These are phyloP conservation scores for Tympanuchus pallidicinctus DNA, from an alignment of 2,113 vertebrate genomes.

Conservation along the genomic window DNA sequence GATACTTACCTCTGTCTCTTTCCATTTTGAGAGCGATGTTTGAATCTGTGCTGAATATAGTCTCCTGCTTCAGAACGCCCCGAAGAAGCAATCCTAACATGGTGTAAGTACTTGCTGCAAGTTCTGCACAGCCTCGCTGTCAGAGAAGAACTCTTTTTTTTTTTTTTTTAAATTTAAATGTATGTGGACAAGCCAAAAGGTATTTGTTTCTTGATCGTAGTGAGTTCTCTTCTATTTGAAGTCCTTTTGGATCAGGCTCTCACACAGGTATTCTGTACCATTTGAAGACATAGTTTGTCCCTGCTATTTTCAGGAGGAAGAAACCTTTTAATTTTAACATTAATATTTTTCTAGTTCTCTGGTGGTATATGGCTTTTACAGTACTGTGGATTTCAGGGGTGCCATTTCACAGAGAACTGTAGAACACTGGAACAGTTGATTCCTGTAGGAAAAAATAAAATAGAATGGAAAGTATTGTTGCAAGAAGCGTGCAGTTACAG, in stretches of 20 bases:
- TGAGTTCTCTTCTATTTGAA: background rate
- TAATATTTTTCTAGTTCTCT: background rate
- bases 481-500: background rate
- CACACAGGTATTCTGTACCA: background rate
- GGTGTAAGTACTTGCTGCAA: background rate
- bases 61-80: background rate
- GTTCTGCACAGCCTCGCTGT: background rate
- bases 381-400: background rate
- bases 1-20: background rate
- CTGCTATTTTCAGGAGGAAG: slow-evolving; percentile 3
- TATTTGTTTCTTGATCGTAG: background rate
- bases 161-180: background rate
- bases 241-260: background rate
- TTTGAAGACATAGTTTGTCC: background rate
- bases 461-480: background rate
- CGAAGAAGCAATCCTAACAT: background rate
- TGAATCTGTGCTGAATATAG: background rate
- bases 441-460: background rate
- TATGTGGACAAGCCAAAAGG: background rate
- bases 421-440: background rate
- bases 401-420: background rate
- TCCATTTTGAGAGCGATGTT: background rate
- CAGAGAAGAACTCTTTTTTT: background rate
- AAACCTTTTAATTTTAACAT: background rate
- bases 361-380: background rate